These are phyloP conservation scores for Sphaerophoria rueppellii DNA, from an alignment of 2,888 invertebrate genomes.

Conservation along the genomic window DNA sequence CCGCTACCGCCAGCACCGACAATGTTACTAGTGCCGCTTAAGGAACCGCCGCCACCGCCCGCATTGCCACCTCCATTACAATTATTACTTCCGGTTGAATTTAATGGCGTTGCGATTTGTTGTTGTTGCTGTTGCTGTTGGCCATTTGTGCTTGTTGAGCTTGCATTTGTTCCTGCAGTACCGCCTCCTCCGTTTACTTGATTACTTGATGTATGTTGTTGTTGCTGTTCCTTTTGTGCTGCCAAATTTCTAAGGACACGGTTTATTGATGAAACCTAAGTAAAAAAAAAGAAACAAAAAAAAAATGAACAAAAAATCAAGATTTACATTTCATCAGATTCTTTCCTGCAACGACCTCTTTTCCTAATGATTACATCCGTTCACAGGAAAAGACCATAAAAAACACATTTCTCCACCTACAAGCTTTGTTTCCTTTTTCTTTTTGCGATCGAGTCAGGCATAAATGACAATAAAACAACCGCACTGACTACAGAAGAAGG, in stretches of 20 bases:
- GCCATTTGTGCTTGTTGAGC: slow-evolving; percentile 47
- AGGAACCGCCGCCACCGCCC: slow-evolving; percentile 74
- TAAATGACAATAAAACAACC: neutral
- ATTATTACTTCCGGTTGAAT: slow-evolving; percentile 77
- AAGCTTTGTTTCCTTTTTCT: neutral
- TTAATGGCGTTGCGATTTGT: slow-evolving; percentile 79
- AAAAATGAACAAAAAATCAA: slow-evolving; percentile 56
- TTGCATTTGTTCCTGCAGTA: slow-evolving; percentile 58
- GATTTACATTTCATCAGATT: slow-evolving; percentile 2
- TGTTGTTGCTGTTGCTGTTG: slow-evolving; percentile 71
- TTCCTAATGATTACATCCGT: slow-evolving; percentile 61
- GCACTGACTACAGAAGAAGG: too few species aligned
- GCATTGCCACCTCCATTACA: slow-evolving; percentile 75
- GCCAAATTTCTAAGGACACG: slow-evolving; percentile 97
- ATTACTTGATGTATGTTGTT: slow-evolving; percentile 64
- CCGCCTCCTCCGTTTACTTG: slow-evolving; percentile 45
- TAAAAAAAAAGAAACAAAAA: slow-evolving; percentile 48
- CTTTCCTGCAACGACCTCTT: slow-evolving; percentile 36
- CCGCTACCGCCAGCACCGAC: neutral
- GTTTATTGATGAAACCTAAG: slow-evolving; percentile 88
- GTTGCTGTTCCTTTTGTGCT: slow-evolving; percentile 90
- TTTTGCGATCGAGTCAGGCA: neutral
- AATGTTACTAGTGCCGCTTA: slow-evolving; percentile 48
- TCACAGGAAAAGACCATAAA: slow-evolving; percentile 53
- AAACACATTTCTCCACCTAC: slow-evolving; percentile 28